Conservation (phyloP, 2,888 invertebrate genomes). For the Drosophila rubida region DNA sequence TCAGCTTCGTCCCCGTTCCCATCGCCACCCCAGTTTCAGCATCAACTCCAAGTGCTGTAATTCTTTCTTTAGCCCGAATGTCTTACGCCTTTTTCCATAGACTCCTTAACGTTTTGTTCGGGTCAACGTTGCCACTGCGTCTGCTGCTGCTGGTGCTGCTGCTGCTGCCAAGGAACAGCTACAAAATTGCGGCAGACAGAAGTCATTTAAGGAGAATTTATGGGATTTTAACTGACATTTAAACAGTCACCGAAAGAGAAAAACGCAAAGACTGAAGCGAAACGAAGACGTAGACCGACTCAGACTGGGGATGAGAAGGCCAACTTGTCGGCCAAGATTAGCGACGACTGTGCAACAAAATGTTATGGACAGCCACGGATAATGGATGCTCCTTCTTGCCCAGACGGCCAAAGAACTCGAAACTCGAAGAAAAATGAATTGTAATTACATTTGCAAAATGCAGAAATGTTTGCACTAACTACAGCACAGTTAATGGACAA, state of each 20-base stretch:
- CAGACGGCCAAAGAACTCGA: conserved; percentile 18
- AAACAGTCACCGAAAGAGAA: conserved; percentile 66
- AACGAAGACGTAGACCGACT: conserved; percentile 14
- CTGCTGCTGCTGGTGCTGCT: conserved; percentile 7
- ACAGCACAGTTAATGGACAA: conserved; percentile 24
- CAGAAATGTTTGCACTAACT: conserved; percentile 38
- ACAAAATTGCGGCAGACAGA: conserved; percentile 80
- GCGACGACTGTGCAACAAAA: conserved; percentile 73
- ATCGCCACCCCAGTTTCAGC: conserved; percentile 8
- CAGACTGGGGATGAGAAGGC: conserved; percentile 22
- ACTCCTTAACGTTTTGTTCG: conserved; percentile 23
- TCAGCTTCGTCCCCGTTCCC: conserved; percentile 14
- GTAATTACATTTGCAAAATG: conserved; percentile 56
- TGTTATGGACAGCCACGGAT: conserved; percentile 75
- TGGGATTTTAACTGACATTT: conserved; percentile 81
- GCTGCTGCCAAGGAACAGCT: conserved; percentile 42
- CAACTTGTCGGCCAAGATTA: conserved; percentile 74
- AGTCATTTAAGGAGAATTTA: conserved; percentile 81
- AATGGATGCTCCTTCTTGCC: conserved; percentile 57
- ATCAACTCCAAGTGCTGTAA: conserved; percentile 20
- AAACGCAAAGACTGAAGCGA: conserved; percentile 21
- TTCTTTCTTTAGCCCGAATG: conserved; percentile 49
- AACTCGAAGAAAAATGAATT: conserved; percentile 55
- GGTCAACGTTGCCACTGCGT: conserved; percentile 20
- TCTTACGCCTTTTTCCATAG: conserved; percentile 53